phyloP scores from a whole-genome alignment of 2,888 invertebrate genomes.

The Aspidiotus destructor region DNA sequence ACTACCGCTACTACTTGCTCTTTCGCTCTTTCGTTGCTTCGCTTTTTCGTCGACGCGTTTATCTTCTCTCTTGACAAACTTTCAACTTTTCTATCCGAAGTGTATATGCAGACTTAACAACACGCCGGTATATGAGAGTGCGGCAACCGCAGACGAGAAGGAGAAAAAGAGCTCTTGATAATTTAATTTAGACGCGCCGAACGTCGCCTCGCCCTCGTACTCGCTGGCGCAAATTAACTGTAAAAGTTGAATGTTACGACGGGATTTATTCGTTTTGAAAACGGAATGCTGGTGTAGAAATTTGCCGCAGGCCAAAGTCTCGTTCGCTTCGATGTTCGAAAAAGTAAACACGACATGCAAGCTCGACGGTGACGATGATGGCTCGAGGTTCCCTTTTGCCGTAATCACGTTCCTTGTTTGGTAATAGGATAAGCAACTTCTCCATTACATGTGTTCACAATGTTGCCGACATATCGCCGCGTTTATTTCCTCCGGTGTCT shows the following conservation, averaged over 20 bases:
- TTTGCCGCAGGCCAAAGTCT: background rate
- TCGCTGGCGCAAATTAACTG: constrained; percentile 21
- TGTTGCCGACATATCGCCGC: background rate
- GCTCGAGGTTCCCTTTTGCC: background rate
- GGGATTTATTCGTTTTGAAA: constrained; percentile 15
- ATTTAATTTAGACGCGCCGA: constrained; percentile 28
- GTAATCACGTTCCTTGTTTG: background rate
- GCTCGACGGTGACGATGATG: background rate
- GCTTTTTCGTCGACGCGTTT: background rate
- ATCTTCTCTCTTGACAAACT: background rate
- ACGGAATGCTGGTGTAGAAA: background rate
- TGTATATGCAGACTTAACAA: background rate
- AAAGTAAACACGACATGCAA: no score
- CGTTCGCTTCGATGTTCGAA: no score
- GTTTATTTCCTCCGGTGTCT: background rate
- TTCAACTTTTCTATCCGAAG: background rate
- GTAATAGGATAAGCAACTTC: constrained; percentile 1
- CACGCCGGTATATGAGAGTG: background rate
- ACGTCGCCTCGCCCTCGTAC: constrained; percentile 7
- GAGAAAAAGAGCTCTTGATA: constrained; percentile 8
- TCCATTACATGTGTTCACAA: constrained; percentile 1
- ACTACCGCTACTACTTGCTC: constrained; percentile 2
- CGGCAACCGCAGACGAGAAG: background rate
- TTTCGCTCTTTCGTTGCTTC: background rate
- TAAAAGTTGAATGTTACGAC: constrained; percentile 19